These are phyloP conservation scores for Ptychoptera contaminata DNA, from an alignment of 2,888 invertebrate species.

Conservation along the genomic window DNA sequence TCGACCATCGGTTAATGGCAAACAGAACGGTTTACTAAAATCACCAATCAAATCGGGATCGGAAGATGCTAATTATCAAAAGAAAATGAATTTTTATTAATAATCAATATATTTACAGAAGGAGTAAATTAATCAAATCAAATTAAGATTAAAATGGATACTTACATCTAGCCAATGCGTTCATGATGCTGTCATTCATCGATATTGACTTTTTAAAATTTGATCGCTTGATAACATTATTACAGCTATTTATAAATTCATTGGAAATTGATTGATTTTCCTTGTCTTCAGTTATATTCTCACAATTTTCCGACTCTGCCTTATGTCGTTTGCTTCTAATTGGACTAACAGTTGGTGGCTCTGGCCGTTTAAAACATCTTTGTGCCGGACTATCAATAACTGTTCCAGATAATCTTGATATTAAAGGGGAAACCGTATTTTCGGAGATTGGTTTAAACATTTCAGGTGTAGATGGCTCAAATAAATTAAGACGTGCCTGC, in stretches of 20 bases:
- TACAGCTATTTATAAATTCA: neutral
- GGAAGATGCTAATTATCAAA: conserved; percentile 29
- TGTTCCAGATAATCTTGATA: conserved; percentile 14
- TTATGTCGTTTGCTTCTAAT: conserved; percentile 29
- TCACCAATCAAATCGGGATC: conserved; percentile 74
- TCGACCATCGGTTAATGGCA: conserved; percentile 56
- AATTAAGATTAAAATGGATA: conserved; percentile 13
- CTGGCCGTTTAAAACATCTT: conserved; percentile 46
- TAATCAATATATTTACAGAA: conserved; percentile 4
- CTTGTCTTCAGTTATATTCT: conserved; percentile 8
- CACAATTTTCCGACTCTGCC: conserved; percentile 21
- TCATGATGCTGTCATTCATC: conserved; percentile 62
- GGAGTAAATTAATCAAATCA: conserved; percentile 1
- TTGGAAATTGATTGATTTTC: conserved; percentile 2
- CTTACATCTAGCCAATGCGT: conserved; percentile 52
- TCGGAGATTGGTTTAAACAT: conserved; percentile 19
- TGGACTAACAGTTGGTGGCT: conserved; percentile 40
- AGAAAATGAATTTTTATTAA: conserved; percentile 17
- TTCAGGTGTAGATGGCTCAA: conserved; percentile 28
- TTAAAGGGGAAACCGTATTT: conserved; percentile 12
- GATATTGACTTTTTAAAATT: conserved; percentile 49
- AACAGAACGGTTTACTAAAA: conserved; percentile 54
- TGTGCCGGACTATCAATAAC: conserved; percentile 6
- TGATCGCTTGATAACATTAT: conserved; percentile 21
- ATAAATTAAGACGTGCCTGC: conserved; percentile 17